phyloP scores from a whole-genome alignment of 2,888 invertebrate genomes.

The Clistopyga incitator region DNA sequence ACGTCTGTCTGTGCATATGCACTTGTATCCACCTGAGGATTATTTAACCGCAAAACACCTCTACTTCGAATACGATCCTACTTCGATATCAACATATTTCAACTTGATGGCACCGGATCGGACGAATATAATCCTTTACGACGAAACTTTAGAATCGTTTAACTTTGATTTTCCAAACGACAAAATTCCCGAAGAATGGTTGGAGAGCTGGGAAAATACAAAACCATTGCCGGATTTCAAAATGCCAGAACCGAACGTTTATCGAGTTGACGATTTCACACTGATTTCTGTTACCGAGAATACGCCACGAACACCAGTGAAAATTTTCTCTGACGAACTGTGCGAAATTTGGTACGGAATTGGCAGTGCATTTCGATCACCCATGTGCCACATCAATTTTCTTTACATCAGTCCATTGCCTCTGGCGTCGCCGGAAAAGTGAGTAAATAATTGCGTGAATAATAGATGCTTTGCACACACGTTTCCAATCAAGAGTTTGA shows the following conservation, averaged over 20 bases:
- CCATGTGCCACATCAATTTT: conserved; percentile 90
- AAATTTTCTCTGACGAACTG: conserved; percentile 85
- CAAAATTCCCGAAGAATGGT: conserved; percentile 89
- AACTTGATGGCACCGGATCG: conserved; percentile 87
- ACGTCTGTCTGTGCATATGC: conserved; percentile 86
- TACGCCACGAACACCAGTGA: conserved; percentile 85
- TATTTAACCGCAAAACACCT: conserved; percentile 91
- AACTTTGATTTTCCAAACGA: conserved; percentile 89
- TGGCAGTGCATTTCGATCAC: conserved; percentile 92
- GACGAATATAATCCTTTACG: conserved; percentile 89
- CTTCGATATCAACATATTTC: conserved; percentile 87
- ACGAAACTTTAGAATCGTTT: conserved; percentile 85
- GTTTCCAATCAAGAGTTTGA: too few species aligned
- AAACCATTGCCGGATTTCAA: conserved; percentile 86
- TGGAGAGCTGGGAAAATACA: conserved; percentile 87
- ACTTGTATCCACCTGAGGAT: conserved; percentile 91
- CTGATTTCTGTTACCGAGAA: conserved; percentile 85
- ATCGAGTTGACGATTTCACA: conserved; percentile 89
- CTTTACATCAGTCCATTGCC: conserved; percentile 90
- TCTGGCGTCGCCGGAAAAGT: conserved; percentile 88
- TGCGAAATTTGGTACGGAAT: conserved; percentile 93
- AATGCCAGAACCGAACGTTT: conserved; percentile 90
- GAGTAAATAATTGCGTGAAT: conserved; percentile 76
- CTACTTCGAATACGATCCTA: conserved; percentile 91
- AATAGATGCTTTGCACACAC: too few species aligned